Base-by-base conservation (phyloP, 2,888 invertebrate genomes). In the Liodrosophila aerea region DNA sequence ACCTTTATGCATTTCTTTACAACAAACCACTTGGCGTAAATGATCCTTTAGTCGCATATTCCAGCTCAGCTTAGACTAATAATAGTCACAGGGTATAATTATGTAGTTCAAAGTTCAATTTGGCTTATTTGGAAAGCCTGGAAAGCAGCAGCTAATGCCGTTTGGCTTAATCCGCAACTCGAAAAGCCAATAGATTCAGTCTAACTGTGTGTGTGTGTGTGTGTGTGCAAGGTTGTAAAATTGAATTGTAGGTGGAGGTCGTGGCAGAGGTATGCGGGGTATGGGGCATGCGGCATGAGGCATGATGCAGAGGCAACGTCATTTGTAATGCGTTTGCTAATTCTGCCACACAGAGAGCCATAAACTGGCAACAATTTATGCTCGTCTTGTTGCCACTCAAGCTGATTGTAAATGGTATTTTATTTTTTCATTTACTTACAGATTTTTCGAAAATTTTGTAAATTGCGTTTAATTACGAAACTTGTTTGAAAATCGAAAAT, bases 161-260 rank as follows among this genome's bases (percentile, higher is more conserved):
- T 54, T 51, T 13, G 27, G 33, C 33, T 54, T 61, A 22, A 30
- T 11, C 7, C 30, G 12, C 22, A 34, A 33, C 62, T 50, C 47
- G 49, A 56, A 34, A 40, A 56, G 12, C 36, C 22, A 33, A 22
- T 33, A 59, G 29, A 37, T 16, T 29, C 8, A 27, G 22, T 33
- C 18, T 9, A 2, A n/a, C 8, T 11, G 11, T 40, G 7, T 43
- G 29, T 54, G 11, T 46, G 2, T 40, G 7, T 13, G 7, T 53
- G 45, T 22, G 31, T 50, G 63, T 70, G 76, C 76, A 74, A 76
- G 73, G 76, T 78, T 64, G 64, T 58, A 57, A 63, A 72, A 76
- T 73, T 76, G 56, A 68, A 76, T 73, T 76, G 82, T 82, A 78
- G 78, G 82, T 76, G 82, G 76, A 78, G 78, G 78, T 72, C 73